Evolutionary conservation across 2,113 vertebrate genomes (phyloP), one percentile per base, ranked within the genome.

Genomic region (Orthonyx spaldingii): DNA sequence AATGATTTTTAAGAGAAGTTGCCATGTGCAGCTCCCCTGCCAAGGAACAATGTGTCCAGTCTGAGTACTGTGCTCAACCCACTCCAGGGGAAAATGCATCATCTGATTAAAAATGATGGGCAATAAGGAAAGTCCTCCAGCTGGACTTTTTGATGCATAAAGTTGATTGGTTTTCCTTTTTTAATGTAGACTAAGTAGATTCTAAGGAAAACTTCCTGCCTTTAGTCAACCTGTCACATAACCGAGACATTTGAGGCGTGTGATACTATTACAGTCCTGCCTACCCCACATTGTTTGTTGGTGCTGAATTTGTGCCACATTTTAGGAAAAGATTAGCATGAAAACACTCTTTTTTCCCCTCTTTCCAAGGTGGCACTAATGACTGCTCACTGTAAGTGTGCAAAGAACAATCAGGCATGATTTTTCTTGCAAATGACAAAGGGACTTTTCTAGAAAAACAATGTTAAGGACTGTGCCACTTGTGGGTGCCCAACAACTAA

Each of bases 401-500:
- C 59, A 72, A 66, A 42, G 53, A 71, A 24, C 74, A 75, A 46
- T 23, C 66, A 11, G 50, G 35, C 23, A 11, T 33, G 53, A 42
- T 41, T 90, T 69, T 7, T 11, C 33, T 72, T 1, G 13, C 6
- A 35, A 79, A 49, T 79, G 37, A 44, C 6, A 28, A 56, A 87
- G 47, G 20, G 6, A 7, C 69, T 49, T 39, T 10, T 13, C 42
- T 35, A 46, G 26, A 74, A 60, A 41, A 63, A 7, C 39, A 30
- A 13, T 66, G 37, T 39, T 35, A 20, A 56, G 44, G 41, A 24
- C 17, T 5, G 19, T 1, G 2, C 28, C 2, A 1, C 0, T 15
- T 57, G 3, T 1, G 8, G 52, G 16, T 33, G 8, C 4, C 1
- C 59, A 46, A 35, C 20, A 42, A 20, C 50, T 0, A 1, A 60